These are phyloP conservation scores for Reticulitermes lucifugus DNA, from an alignment of 2,888 invertebrate species.

Conservation along the genomic window DNA sequence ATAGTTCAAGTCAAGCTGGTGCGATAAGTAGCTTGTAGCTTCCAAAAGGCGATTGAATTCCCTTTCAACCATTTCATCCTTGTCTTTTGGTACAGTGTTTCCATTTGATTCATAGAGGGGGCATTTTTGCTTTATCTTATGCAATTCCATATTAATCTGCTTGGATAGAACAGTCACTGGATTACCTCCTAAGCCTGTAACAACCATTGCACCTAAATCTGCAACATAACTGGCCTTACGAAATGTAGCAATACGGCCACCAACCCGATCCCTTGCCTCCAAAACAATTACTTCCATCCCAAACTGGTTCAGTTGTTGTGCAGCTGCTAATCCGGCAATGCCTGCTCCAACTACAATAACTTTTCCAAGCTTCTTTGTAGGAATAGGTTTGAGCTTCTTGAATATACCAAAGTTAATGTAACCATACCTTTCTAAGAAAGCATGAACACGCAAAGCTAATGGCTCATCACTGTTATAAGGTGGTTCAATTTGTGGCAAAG, in stretches of 20 bases:
- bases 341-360: constrained; percentile 80
- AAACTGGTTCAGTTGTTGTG: constrained; percentile 93
- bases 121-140: constrained; percentile 94
- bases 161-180: constrained; percentile 95
- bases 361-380: constrained; percentile 66
- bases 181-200: constrained; percentile 96
- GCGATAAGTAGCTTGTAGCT: constrained; percentile 95
- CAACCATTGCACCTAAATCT: constrained; percentile 94
- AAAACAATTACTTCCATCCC: constrained; percentile 94
- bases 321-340: constrained; percentile 94
- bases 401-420: constrained; percentile 98
- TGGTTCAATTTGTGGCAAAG: constrained; percentile 80
- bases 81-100: constrained; percentile 93
- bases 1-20: constrained; percentile 95
- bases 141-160: constrained; percentile 96
- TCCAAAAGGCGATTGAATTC: constrained; percentile 84
- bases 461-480: constrained; percentile 94
- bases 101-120: constrained; percentile 96
- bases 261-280: constrained; percentile 91
- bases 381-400: constrained; percentile 76
- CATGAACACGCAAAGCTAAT: constrained; percentile 85
- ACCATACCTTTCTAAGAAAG: constrained; percentile 94
- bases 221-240: constrained; percentile 86
- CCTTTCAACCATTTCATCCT: constrained; percentile 90
- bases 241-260: constrained; percentile 96